Evolutionary conservation across 2,113 vertebrate genomes (phyloP).

Genomic region (Festucalex cinctus): DNA sequence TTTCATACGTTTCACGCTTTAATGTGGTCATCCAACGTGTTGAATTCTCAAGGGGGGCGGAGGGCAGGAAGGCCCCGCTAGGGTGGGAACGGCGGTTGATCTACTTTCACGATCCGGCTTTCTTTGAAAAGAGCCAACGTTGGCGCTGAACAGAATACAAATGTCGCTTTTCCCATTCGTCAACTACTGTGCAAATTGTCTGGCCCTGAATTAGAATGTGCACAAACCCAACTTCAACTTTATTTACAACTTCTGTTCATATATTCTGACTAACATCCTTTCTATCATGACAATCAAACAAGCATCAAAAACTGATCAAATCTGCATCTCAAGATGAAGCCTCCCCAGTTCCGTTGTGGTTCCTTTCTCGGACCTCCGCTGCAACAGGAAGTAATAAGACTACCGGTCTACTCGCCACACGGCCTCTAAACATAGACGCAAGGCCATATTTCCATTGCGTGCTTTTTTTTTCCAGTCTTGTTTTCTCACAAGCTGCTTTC

Average conservation of each 20-base stretch:
- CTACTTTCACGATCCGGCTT: neutral
- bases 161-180: no score
- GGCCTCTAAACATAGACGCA: neutral
- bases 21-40: neutral
- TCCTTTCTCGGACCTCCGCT: neutral
- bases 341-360: neutral
- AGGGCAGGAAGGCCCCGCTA: no score
- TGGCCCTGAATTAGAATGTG: no score
- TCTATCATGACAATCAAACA: no score
- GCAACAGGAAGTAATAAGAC: neutral
- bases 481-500: neutral
- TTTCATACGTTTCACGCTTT: constrained; percentile 12
- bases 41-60: neutral
- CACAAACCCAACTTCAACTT: no score
- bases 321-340: neutral
- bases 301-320: no score
- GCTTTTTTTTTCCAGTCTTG: neutral
- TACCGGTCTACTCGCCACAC: neutral
- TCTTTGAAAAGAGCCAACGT: neutral
- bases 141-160: neutral
- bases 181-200: no score
- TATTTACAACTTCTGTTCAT: no score
- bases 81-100: neutral
- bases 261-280: no score
- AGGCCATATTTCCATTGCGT: neutral